Conservation (phyloP, 2,113 vertebrate genomes). For the Brachypteracias leptosomus region DNA sequence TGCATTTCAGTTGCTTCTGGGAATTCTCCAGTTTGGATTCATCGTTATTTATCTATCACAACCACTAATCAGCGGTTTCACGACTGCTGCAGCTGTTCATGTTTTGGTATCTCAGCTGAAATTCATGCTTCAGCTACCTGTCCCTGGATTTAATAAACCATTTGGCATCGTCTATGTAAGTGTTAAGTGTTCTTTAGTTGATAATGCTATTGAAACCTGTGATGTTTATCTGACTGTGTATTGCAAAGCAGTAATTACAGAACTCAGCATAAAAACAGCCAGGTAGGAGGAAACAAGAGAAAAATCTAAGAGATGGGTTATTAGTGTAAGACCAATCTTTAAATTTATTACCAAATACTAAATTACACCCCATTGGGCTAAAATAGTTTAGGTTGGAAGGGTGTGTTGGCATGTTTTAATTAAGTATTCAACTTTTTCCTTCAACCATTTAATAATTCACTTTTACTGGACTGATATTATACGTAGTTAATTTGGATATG, state of each 20-base stretch:
- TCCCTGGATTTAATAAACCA: constrained; percentile 79
- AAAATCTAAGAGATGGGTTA: neutral
- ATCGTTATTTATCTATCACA: constrained; percentile 94
- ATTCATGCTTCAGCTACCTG: constrained; percentile 87
- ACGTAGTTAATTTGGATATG: neutral
- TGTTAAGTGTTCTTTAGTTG: neutral
- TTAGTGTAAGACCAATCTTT: neutral
- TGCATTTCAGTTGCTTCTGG: constrained; percentile 83
- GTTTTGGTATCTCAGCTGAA: constrained; percentile 95
- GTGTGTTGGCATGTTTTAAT: neutral
- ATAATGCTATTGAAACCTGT: neutral
- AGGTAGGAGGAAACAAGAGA: neutral
- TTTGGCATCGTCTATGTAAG: constrained; percentile 89
- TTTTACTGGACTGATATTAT: neutral
- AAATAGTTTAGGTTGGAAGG: too few relatives aligned
- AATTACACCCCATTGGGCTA: neutral
- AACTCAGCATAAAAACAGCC: neutral
- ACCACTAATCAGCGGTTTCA: constrained; percentile 91
- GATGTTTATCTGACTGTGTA: neutral
- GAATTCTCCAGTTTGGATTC: constrained; percentile 86
- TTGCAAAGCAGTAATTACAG: neutral
- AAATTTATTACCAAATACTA: neutral
- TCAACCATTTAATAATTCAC: neutral
- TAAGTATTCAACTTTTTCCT: neutral
- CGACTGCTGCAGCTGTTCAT: constrained; percentile 91